A percentile compares a stretch with the other conserved stretches of the same genome.
These are phyloP conservation scores for Microctonus aethiopoides DNA, from an alignment of 2,888 invertebrate genomes.

Conservation along the genomic window DNA sequence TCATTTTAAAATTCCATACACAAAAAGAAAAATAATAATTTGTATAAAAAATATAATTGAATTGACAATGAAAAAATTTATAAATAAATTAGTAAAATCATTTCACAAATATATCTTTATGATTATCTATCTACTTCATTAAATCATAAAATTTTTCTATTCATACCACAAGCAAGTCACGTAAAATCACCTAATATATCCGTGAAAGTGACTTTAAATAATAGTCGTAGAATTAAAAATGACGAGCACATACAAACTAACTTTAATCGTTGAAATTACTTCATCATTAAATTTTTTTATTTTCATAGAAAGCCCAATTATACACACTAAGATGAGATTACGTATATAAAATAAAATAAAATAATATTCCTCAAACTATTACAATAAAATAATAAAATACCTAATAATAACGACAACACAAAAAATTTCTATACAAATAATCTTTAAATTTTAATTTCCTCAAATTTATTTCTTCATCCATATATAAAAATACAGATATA, in stretches of 20 bases:
- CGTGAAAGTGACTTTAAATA: conserved; percentile 18
- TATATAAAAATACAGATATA: no score
- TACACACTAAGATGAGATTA: no score
- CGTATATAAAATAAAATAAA: background rate
- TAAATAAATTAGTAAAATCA: no score
- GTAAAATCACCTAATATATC: background rate
- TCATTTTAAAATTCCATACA: no score
- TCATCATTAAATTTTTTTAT: no score
- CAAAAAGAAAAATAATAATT: background rate
- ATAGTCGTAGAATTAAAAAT: background rate
- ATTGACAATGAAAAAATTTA: no score
- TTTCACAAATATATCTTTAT: no score
- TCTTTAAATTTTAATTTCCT: background rate
- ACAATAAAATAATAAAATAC: background rate
- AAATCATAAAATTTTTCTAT: background rate
- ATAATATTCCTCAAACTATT: background rate
- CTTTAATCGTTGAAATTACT: background rate
- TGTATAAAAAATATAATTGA: no score
- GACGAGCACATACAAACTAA: background rate
- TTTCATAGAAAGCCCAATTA: background rate
- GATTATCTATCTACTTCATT: background rate
- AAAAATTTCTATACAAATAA: no score
- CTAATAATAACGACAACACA: no score
- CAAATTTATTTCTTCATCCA: background rate
- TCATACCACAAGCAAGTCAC: conserved; percentile 18